Conservation (phyloP, 1,140 invertebrate genomes). For the Saccostrea echinata region DNA sequence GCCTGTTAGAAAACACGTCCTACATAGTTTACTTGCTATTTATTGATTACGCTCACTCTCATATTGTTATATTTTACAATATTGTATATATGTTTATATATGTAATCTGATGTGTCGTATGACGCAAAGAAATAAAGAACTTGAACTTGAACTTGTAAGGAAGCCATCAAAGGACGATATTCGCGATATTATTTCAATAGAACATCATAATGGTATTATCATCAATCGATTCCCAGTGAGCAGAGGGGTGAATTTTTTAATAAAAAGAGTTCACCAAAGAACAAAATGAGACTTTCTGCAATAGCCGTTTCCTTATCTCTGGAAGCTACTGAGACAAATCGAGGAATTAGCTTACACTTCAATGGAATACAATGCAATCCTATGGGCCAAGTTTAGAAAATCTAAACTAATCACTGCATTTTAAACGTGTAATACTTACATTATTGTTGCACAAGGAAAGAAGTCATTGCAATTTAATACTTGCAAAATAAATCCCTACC, state of each 20-base stretch:
- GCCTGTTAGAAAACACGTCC: too few species aligned
- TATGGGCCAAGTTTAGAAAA: not conserved
- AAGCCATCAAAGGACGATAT: not conserved
- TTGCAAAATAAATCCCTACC: not conserved
- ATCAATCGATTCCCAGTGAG: conserved; percentile 6
- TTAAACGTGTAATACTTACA: not conserved
- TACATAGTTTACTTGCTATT: too few species aligned
- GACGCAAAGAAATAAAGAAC: too few species aligned
- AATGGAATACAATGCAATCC: not conserved
- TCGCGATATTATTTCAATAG: not conserved
- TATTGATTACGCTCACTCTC: too few species aligned
- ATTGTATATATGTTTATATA: too few species aligned
- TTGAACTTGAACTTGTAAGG: too few species aligned
- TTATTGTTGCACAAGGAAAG: not conserved
- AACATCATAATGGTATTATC: conserved; percentile 32
- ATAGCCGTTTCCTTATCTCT: not conserved
- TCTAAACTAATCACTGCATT: not conserved
- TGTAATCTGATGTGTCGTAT: too few species aligned
- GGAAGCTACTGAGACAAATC: not conserved
- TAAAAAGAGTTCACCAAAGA: not conserved
- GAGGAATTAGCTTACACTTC: not conserved
- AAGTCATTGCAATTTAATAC: not conserved
- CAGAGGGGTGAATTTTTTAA: not conserved
- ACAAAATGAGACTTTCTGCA: not conserved
- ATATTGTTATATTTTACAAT: too few species aligned